phyloP scores from a whole-genome alignment of 2,113 vertebrate genomes.

The Bubalus kerabau region DNA sequence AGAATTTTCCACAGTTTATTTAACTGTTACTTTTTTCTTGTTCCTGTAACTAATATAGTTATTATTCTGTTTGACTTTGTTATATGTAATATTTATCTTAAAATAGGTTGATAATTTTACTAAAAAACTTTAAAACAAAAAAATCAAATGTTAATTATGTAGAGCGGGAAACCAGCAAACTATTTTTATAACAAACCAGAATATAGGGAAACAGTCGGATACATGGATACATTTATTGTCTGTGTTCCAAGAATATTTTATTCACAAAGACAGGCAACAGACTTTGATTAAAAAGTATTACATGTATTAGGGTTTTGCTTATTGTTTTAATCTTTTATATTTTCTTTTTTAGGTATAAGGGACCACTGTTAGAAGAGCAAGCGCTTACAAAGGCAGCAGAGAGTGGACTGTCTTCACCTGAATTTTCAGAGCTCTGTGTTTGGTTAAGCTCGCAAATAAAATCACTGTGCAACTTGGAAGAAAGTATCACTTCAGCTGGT shows the following conservation, averaged over 20 bases:
- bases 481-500: constrained; percentile 86
- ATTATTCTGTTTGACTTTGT: neutral
- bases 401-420: constrained; percentile 85
- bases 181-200: neutral
- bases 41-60: neutral
- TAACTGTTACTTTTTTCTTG: neutral
- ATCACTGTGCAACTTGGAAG: constrained; percentile 85
- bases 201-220: neutral
- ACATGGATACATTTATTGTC: neutral
- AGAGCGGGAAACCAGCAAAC: neutral
- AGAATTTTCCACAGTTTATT: too few species aligned
- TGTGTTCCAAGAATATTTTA: neutral
- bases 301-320: neutral
- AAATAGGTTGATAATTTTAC: constrained; percentile 15
- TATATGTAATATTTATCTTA: neutral
- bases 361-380: constrained; percentile 88
- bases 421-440: constrained; percentile 88
- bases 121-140: neutral
- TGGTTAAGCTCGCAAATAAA: constrained; percentile 90
- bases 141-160: neutral
- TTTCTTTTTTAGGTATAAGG: constrained; percentile 84
- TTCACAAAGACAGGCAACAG: neutral
- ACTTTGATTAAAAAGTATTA: neutral
- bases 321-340: neutral
- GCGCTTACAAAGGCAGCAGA: constrained; percentile 84